phyloP scores from a whole-genome alignment of 1,140 invertebrate species.

The Manduca sexta region DNA sequence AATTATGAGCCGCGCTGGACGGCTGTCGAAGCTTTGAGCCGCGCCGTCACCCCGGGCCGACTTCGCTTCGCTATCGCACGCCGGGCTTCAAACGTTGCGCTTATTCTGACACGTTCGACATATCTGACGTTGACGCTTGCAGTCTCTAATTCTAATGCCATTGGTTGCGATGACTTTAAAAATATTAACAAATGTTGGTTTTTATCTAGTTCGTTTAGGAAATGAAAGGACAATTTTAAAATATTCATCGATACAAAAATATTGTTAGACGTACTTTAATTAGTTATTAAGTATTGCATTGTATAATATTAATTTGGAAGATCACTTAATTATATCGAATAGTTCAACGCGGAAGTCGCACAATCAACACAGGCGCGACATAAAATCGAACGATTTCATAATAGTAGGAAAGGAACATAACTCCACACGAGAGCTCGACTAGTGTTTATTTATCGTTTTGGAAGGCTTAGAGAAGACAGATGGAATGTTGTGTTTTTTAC shows the following conservation, averaged over 20 bases:
- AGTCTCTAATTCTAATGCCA: too few species aligned
- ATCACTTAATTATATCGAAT: too few species aligned
- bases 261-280: too few species aligned
- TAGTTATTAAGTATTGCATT: too few species aligned
- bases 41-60: slow-evolving; percentile 66
- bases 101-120: slow-evolving; percentile 9
- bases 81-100: background rate
- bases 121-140: background rate
- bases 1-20: slow-evolving; percentile 69
- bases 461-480: slow-evolving; percentile 62
- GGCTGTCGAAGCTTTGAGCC: slow-evolving; percentile 70
- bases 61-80: slow-evolving; percentile 19
- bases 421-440: slow-evolving; percentile 47
- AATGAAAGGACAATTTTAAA: too few species aligned
- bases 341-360: too few species aligned
- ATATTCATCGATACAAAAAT: too few species aligned
- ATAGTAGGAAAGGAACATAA: slow-evolving; percentile 32
- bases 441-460: slow-evolving; percentile 71
- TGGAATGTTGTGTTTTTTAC: slow-evolving; percentile 64
- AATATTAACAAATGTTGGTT: too few species aligned
- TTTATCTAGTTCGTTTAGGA: too few species aligned
- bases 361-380: slow-evolving; percentile 1
- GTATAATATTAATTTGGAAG: too few species aligned
- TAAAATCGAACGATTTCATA: slow-evolving; percentile 30
- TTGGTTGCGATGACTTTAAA: too few species aligned